These are phyloP conservation scores for Papilio aristodemus DNA, from an alignment of 1,140 invertebrate species.

Conservation along the genomic window DNA sequence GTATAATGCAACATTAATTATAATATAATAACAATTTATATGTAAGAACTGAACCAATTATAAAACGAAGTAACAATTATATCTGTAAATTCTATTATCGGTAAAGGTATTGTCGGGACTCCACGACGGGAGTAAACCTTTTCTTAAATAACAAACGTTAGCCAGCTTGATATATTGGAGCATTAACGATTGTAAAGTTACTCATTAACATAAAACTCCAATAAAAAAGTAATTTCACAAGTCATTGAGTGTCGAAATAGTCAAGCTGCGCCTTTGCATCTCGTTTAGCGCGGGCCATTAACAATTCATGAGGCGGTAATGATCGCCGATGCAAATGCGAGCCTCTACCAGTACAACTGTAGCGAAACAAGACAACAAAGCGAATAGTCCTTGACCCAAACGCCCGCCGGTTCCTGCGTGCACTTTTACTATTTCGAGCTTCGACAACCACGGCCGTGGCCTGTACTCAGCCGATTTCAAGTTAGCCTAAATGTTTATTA, in stretches of 20 bases:
- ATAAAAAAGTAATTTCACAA: slow-evolving; percentile 27
- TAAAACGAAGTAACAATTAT: not conserved
- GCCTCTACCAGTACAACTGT: slow-evolving; percentile 2
- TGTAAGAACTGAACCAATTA: not conserved
- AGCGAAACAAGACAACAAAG: slow-evolving; percentile 49
- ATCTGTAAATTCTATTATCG: no score
- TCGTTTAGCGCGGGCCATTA: not conserved
- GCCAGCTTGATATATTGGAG: not conserved
- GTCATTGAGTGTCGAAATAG: slow-evolving; percentile 17
- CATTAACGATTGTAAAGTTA: slow-evolving; percentile 13
- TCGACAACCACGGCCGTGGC: slow-evolving; percentile 11
- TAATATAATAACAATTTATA: no score
- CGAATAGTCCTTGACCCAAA: slow-evolving; percentile 67
- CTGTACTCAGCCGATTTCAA: slow-evolving; percentile 37
- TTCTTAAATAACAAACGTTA: not conserved
- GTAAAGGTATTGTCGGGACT: no score
- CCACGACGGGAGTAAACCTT: no score
- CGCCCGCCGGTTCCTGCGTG: slow-evolving; percentile 46
- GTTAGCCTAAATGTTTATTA: slow-evolving; percentile 25
- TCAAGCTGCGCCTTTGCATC: slow-evolving; percentile 13
- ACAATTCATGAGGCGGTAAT: slow-evolving; percentile 28
- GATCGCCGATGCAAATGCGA: slow-evolving; percentile 22
- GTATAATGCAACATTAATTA: no score
- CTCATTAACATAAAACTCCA: slow-evolving; percentile 14
- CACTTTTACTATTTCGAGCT: slow-evolving; percentile 53